Percentiles rank a stretch among this genome's conserved stretches.
Evolutionary conservation across 2,113 vertebrate genomes (phyloP).

Genomic region (Peromyscus maniculatus): DNA sequence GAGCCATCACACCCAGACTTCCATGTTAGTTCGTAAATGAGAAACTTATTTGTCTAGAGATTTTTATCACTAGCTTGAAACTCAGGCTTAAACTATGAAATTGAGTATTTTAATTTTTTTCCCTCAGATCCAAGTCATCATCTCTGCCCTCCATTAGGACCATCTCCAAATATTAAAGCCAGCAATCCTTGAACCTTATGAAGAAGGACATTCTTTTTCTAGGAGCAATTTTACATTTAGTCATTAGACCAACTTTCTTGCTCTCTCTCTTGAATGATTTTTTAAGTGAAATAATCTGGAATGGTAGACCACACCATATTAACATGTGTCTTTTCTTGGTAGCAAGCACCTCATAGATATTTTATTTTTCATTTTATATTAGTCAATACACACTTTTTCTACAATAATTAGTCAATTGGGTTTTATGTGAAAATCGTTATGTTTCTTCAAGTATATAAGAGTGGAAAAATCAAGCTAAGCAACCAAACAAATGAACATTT

Average conservation of each 20-base stretch:
- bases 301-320: not conserved
- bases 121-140: not conserved
- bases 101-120: not conserved
- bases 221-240: not conserved
- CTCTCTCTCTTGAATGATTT: not conserved
- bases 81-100: not conserved
- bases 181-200: not conserved
- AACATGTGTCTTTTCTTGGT: not conserved
- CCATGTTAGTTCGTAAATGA: not conserved
- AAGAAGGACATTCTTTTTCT: not conserved
- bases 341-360: not conserved
- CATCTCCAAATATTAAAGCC: not conserved
- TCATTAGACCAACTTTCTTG: not conserved
- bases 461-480: not conserved
- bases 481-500: not conserved
- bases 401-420: not conserved
- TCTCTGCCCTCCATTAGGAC: not conserved
- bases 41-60: not conserved
- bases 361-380: not conserved
- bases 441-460: not conserved
- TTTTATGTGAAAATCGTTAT: not conserved
- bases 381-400: not conserved
- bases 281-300: not conserved
- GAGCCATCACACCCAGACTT: not conserved
- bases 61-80: not conserved